Percentiles rank a stretch among this genome's conserved stretches.
phyloP scores from a whole-genome alignment of 2,888 invertebrate species.

The Lobophora halterata region DNA sequence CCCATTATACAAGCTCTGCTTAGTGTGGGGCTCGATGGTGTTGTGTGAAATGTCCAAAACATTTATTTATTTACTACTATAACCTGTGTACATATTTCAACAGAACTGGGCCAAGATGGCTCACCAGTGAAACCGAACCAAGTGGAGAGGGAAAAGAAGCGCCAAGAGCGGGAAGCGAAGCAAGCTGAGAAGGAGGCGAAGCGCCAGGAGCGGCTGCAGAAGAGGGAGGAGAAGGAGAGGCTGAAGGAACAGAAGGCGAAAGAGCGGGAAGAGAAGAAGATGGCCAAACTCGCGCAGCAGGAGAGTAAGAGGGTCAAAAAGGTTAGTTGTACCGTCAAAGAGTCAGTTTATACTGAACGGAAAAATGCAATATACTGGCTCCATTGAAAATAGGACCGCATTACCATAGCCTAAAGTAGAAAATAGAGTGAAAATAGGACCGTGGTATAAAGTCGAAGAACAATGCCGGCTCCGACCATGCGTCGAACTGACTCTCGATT shows the following conservation, averaged over 20 bases:
- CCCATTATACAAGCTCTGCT: too few species aligned
- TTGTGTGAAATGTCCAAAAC: too few species aligned
- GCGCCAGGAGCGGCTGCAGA: slow-evolving; percentile 68
- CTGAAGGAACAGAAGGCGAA: slow-evolving; percentile 71
- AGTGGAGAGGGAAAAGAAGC: slow-evolving; percentile 78
- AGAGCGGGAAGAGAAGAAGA: slow-evolving; percentile 69
- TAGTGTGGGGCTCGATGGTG: too few species aligned
- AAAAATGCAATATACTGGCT: too few species aligned
- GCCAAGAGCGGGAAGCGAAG: slow-evolving; percentile 76
- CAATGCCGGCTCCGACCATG: too few species aligned
- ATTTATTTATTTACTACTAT: too few species aligned
- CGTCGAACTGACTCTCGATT: too few species aligned
- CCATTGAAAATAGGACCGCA: too few species aligned
- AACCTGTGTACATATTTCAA: slow-evolving; percentile 7
- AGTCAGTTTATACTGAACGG: too few species aligned
- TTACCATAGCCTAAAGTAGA: too few species aligned
- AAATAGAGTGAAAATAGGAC: too few species aligned
- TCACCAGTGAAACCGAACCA: slow-evolving; percentile 56
- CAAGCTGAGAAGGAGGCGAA: slow-evolving; percentile 73
- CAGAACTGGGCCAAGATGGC: slow-evolving; percentile 63
- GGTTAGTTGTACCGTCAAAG: slow-evolving; percentile 26
- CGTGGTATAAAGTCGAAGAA: too few species aligned
- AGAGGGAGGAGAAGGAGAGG: slow-evolving; percentile 74
- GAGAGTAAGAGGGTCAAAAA: slow-evolving; percentile 67
- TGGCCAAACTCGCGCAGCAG: slow-evolving; percentile 64